A percentile compares a stretch with the other conserved stretches of the same genome.
These are phyloP conservation scores for Florisuga fusca DNA, from an alignment of 2,797 vertebrate species.

Conservation along the genomic window DNA sequence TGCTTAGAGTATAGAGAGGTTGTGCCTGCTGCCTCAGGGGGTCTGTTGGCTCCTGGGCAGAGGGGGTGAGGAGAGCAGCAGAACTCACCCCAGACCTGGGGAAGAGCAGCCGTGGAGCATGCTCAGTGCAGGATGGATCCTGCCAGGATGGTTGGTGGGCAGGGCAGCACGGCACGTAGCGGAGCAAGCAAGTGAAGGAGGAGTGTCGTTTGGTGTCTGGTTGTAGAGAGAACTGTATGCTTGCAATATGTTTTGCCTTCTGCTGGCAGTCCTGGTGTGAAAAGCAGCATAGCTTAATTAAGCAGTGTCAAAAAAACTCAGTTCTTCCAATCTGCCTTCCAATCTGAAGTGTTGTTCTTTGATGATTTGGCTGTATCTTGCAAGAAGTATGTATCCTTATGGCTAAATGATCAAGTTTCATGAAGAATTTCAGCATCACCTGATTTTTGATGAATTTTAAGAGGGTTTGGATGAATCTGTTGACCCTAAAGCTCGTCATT, in stretches of 20 bases:
- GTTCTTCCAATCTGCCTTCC: constrained; percentile 66
- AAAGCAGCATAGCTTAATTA: constrained; percentile 72
- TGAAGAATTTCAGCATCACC: background rate
- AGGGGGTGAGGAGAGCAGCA: background rate
- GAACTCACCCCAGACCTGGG: background rate
- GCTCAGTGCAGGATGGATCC: background rate
- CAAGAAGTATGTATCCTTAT: background rate
- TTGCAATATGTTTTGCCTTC: constrained; percentile 69
- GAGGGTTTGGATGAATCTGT: background rate
- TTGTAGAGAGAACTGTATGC: constrained; percentile 38
- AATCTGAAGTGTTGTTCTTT: constrained; percentile 62
- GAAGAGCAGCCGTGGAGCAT: background rate
- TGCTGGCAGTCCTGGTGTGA: constrained; percentile 55
- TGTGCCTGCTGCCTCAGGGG: too few species aligned
- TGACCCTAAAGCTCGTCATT: background rate
- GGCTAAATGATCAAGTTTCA: background rate
- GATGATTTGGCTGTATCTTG: constrained; percentile 62
- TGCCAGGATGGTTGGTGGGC: background rate
- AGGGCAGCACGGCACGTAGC: background rate
- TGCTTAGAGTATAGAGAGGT: fast-evolving
- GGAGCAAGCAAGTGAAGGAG: constrained; percentile 15
- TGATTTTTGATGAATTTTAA: background rate
- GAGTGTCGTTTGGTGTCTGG: constrained; percentile 61
- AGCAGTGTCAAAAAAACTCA: constrained; percentile 59
- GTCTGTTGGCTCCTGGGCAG: fast-evolving